Conservation (phyloP, 1,140 invertebrate genomes). For the Eupristina koningsbergeri region DNA sequence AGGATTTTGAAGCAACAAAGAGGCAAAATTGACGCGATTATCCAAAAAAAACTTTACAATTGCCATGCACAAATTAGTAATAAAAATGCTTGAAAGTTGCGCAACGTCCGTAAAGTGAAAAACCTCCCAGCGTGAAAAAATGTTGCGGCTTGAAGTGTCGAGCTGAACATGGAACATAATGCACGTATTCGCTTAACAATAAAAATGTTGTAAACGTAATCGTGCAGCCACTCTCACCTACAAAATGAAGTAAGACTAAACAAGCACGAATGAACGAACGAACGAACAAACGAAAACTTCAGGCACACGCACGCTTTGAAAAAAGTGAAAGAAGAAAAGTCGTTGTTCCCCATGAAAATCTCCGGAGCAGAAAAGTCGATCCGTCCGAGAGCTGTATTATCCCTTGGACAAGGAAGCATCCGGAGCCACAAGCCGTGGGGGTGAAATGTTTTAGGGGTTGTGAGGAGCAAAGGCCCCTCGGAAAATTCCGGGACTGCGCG, state of each 20-base stretch:
- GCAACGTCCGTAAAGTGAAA: not conserved
- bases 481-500: constrained; percentile 35
- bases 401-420: too few relatives aligned
- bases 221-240: not conserved
- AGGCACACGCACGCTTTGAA: too few relatives aligned
- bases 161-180: too few relatives aligned
- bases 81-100: not conserved
- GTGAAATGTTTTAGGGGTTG: too few relatives aligned
- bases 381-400: not conserved
- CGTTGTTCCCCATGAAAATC: too few relatives aligned
- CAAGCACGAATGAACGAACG: not conserved
- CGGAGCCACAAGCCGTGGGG: too few relatives aligned
- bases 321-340: too few relatives aligned
- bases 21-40: not conserved
- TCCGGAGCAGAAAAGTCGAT: not conserved
- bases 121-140: not conserved
- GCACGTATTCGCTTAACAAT: not conserved
- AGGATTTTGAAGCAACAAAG: not conserved
- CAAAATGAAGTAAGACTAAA: not conserved
- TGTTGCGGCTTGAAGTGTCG: not conserved
- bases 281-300: too few relatives aligned
- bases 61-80: not conserved
- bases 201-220: not conserved
- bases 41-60: not conserved
- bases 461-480: not conserved